These are phyloP conservation scores for Isotomurus palustris DNA, from an alignment of 2,888 invertebrate genomes.

Conservation along the genomic window DNA sequence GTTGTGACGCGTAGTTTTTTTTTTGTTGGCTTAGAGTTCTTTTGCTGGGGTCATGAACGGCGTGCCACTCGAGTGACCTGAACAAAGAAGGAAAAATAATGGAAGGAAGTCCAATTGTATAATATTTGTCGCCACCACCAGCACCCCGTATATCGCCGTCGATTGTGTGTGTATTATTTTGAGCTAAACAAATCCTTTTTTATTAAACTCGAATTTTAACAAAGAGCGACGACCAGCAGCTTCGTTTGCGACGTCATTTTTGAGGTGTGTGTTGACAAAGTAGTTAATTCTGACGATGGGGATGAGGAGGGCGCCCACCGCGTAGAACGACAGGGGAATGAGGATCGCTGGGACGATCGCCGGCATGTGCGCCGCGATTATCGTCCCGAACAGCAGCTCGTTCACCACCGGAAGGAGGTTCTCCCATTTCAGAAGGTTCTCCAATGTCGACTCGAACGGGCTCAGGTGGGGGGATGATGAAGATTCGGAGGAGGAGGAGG, in stretches of 20 bases:
- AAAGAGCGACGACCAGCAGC: too few species aligned
- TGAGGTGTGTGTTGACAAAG: constrained; percentile 23
- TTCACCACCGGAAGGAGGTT: constrained; percentile 22
- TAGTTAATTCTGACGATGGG: constrained; percentile 35
- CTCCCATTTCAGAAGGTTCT: constrained; percentile 2
- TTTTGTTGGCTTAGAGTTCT: constrained; percentile 9
- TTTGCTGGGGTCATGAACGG: too few species aligned
- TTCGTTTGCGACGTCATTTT: too few species aligned
- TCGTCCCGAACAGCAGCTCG: constrained; percentile 16
- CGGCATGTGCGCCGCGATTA: constrained; percentile 17
- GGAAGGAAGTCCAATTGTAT: too few species aligned
- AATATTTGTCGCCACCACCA: too few species aligned
- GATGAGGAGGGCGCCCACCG: constrained; percentile 27
- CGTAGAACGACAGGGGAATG: constrained; percentile 27
- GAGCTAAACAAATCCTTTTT: too few species aligned
- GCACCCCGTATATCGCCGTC: too few species aligned
- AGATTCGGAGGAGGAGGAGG: neutral
- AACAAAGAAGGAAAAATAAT: too few species aligned
- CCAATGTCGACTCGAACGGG: constrained; percentile 8
- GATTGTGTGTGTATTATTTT: too few species aligned
- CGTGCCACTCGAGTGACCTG: constrained; percentile 6
- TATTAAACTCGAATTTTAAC: too few species aligned
- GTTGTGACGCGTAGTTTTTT: constrained; percentile 1
- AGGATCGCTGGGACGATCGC: constrained; percentile 23
- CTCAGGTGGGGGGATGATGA: constrained; percentile 7